Conservation (phyloP, 2,113 vertebrate genomes). For the Chloropsis cyanopogon region DNA sequence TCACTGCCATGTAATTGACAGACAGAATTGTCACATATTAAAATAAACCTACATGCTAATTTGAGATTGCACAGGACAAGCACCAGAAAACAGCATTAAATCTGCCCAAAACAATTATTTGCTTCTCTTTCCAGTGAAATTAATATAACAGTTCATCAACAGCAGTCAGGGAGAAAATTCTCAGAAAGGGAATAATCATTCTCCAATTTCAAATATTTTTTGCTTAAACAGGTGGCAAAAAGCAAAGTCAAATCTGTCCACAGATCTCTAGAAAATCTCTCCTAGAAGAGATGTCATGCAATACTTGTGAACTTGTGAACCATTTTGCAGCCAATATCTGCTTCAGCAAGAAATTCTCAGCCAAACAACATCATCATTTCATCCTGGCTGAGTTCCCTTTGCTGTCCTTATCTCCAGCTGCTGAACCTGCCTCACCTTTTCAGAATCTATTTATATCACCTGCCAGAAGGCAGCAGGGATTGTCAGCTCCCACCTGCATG, state of each 20-base stretch:
- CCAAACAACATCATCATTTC: background rate
- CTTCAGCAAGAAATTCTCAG: conserved; percentile 4
- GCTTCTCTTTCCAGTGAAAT: background rate
- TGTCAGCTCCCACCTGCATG: background rate
- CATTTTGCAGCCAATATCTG: background rate
- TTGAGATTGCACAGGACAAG: background rate
- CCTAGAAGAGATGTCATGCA: background rate
- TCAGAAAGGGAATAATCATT: background rate
- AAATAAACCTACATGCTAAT: background rate
- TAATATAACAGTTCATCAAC: background rate
- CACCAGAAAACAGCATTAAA: background rate
- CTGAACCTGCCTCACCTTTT: conserved; percentile 36
- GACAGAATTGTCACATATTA: background rate
- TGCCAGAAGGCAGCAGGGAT: background rate
- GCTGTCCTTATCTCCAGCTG: background rate
- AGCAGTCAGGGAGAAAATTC: background rate
- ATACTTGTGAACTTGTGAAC: background rate
- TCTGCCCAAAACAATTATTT: background rate
- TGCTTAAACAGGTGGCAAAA: background rate
- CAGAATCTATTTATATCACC: background rate
- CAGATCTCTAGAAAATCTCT: background rate
- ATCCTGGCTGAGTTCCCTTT: background rate
- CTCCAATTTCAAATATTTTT: background rate
- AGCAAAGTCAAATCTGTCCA: background rate
- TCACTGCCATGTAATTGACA: background rate